Percentiles rank a stretch among this genome's conserved stretches.
Evolutionary conservation across 1,140 invertebrate genomes (phyloP).

Genomic region (Euwallacea similis): DNA sequence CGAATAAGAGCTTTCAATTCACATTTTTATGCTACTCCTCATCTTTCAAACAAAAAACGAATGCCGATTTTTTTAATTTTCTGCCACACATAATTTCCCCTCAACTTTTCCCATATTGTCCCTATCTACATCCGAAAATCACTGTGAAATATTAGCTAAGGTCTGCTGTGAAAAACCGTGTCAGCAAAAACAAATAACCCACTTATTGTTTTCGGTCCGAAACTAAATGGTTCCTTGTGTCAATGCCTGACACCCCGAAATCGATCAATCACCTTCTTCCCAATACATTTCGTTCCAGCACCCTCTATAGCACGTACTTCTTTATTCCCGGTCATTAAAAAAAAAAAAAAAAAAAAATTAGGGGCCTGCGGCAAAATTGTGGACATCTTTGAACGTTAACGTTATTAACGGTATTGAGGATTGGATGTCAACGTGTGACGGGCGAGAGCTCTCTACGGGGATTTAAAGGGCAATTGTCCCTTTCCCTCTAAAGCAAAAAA

Average conservation of each 20-base stretch:
- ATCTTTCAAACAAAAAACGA: too few species aligned
- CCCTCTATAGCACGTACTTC: slow-evolving; percentile 24
- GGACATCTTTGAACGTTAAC: too few species aligned
- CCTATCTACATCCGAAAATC: background rate
- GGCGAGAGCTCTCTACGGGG: background rate
- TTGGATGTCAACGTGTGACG: background rate
- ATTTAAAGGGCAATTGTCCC: slow-evolving; percentile 13
- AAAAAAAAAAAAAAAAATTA: slow-evolving; percentile 17
- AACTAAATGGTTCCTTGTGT: slow-evolving; percentile 33
- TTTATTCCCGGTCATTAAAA: slow-evolving; percentile 17
- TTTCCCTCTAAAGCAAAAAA: slow-evolving; percentile 24
- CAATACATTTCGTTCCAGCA: slow-evolving; percentile 22
- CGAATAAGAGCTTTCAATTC: too few species aligned
- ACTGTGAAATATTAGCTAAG: slow-evolving; percentile 12
- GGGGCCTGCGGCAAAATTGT: background rate
- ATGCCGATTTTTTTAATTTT: too few species aligned
- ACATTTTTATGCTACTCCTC: too few species aligned
- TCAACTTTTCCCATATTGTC: too few species aligned
- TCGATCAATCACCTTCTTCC: slow-evolving; percentile 28
- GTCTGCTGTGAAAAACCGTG: slow-evolving; percentile 17
- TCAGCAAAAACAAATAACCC: slow-evolving; percentile 27
- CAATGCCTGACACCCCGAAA: slow-evolving; percentile 28
- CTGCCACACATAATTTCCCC: too few species aligned
- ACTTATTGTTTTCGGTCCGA: slow-evolving; percentile 31
- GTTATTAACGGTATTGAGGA: too few species aligned